phyloP scores from a whole-genome alignment of 2,888 invertebrate species.

The Frankliniella fusca region DNA sequence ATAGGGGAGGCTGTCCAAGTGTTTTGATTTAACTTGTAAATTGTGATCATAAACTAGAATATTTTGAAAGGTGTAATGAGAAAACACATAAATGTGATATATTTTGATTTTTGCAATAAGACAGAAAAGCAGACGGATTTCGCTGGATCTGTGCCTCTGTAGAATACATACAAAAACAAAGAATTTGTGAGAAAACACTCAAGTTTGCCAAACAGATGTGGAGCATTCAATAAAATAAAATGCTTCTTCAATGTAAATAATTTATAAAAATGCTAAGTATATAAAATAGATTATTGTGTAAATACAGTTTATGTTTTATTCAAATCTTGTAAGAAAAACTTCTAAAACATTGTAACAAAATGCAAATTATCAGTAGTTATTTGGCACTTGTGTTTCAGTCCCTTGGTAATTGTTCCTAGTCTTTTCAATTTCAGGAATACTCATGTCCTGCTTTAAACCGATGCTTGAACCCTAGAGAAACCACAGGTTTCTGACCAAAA shows the following conservation, averaged over 20 bases:
- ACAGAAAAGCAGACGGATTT: background rate
- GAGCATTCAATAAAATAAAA: background rate
- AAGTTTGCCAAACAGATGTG: background rate
- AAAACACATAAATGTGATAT: background rate
- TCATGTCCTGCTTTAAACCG: too few species aligned
- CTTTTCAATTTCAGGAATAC: too few species aligned
- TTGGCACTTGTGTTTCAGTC: too few species aligned
- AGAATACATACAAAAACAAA: background rate
- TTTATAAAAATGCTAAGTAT: background rate
- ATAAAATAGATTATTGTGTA: background rate
- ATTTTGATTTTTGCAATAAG: background rate
- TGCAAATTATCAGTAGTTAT: too few species aligned
- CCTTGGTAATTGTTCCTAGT: too few species aligned
- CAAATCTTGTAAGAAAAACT: background rate
- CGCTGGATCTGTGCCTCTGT: slow-evolving; percentile 19
- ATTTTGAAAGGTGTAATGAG: background rate
- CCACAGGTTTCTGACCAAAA: background rate
- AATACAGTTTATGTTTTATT: background rate
- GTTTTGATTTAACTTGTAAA: background rate
- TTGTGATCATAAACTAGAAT: background rate
- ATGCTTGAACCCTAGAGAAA: background rate
- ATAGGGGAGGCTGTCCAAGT: background rate
- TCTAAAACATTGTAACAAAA: too few species aligned
- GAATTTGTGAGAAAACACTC: background rate
- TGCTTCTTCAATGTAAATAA: background rate